phyloP scores from a whole-genome alignment of 2,888 invertebrate species.

The Drosophila kanekoi region DNA sequence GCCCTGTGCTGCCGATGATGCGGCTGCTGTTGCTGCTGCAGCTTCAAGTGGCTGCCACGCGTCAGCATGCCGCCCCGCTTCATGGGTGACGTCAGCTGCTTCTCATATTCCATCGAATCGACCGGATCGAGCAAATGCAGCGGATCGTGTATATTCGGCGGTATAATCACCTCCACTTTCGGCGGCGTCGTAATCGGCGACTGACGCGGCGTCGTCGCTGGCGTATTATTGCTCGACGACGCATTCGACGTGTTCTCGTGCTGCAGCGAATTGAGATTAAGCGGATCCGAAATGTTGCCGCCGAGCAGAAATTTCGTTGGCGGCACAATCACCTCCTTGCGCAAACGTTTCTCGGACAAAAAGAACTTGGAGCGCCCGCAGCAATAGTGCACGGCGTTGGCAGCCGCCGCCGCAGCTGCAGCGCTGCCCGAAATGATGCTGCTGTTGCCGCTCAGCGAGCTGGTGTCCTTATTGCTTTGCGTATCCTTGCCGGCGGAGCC shows the following conservation, averaged over 20 bases:
- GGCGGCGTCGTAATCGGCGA: slow-evolving; percentile 86
- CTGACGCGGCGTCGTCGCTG: slow-evolving; percentile 94
- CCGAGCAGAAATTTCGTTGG: slow-evolving; percentile 96
- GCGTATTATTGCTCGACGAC: slow-evolving; percentile 90
- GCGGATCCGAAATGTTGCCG: slow-evolving; percentile 97
- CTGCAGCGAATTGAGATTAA: slow-evolving; percentile 96
- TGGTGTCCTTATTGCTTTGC: slow-evolving; percentile 68
- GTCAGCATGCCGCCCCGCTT: slow-evolving; percentile 85
- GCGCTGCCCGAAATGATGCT: slow-evolving; percentile 71
- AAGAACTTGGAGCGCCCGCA: slow-evolving; percentile 89
- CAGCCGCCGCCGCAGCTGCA: slow-evolving; percentile 54
- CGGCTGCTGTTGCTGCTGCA: slow-evolving; percentile 49
- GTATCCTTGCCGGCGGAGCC: slow-evolving; percentile 53
- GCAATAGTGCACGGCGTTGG: slow-evolving; percentile 77
- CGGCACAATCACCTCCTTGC: slow-evolving; percentile 91
- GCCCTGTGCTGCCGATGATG: slow-evolving; percentile 85
- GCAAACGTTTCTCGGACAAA: slow-evolving; percentile 90
- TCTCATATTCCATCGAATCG: slow-evolving; percentile 93
- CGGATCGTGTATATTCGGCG: slow-evolving; percentile 96
- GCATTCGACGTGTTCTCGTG: slow-evolving; percentile 89
- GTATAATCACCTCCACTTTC: slow-evolving; percentile 96
- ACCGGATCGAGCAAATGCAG: slow-evolving; percentile 93
- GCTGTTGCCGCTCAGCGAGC: slow-evolving; percentile 68
- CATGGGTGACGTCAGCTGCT: slow-evolving; percentile 90
- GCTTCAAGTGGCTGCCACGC: slow-evolving; percentile 55